These are phyloP conservation scores for Potorous gilbertii DNA, from an alignment of 2,797 vertebrate species.

Conservation along the genomic window DNA sequence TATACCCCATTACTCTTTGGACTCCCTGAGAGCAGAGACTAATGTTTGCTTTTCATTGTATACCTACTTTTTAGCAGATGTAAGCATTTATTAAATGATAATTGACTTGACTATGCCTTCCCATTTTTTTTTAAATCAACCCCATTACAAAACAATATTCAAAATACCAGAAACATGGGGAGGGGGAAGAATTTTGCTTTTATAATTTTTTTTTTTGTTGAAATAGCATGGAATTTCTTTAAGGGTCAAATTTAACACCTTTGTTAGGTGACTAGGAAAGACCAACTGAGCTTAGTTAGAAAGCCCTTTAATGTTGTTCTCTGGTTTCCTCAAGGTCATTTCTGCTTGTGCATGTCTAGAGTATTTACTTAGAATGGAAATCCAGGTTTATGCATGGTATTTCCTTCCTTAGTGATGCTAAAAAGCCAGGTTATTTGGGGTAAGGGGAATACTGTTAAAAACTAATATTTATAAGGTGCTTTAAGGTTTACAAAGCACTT, in stretches of 20 bases:
- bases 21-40: neutral
- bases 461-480: too few relatives aligned
- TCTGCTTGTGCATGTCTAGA: neutral
- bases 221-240: too few relatives aligned
- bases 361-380: neutral
- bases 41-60: neutral
- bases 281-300: too few relatives aligned
- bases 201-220: too few relatives aligned
- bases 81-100: neutral
- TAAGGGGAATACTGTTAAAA: neutral
- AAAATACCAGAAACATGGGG: neutral
- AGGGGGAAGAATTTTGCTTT: too few relatives aligned
- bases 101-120: neutral
- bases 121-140: neutral
- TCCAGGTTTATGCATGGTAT: neutral
- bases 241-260: too few relatives aligned
- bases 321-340: too few relatives aligned
- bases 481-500: too few relatives aligned
- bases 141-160: neutral
- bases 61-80: neutral
- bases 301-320: too few relatives aligned
- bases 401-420: neutral
- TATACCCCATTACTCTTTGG: neutral
- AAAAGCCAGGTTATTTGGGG: too few relatives aligned
- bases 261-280: too few relatives aligned